Evolutionary conservation across 2,797 vertebrate species (phyloP).

Genomic region (Malurus splendens): DNA sequence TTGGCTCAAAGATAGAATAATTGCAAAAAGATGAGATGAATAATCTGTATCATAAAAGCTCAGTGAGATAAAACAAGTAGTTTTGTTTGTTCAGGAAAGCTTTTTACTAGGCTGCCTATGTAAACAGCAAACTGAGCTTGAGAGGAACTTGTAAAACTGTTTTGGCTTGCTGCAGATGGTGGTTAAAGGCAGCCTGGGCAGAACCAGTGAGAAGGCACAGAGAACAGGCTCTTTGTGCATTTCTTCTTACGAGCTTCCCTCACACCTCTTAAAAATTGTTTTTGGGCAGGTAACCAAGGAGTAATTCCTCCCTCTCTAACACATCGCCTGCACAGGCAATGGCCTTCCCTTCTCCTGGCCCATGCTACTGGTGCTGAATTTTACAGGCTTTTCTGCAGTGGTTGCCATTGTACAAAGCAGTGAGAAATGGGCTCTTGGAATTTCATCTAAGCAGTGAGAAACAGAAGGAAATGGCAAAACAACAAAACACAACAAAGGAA

Average conservation of each 20-base stretch:
- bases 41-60: neutral
- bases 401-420: neutral
- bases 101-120: neutral
- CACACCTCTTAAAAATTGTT: neutral
- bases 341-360: too few relatives aligned
- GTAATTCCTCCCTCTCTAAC: neutral
- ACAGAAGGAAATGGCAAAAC: neutral
- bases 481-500: neutral
- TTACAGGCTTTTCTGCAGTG: neutral
- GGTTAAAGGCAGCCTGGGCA: neutral
- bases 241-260: neutral
- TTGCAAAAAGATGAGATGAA: neutral
- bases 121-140: neutral
- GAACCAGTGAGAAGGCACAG: neutral
- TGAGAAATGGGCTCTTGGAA: neutral
- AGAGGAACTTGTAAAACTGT: neutral
- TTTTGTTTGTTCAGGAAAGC: neutral
- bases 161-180: neutral
- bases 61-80: neutral
- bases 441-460: neutral
- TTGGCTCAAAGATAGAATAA: neutral
- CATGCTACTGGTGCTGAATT: neutral
- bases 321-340: fast-evolving
- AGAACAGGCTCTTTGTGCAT: neutral
- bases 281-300: neutral